These are phyloP conservation scores for Ptychochromis oligacanthus DNA, from an alignment of 2,113 vertebrate genomes.

Conservation along the genomic window DNA sequence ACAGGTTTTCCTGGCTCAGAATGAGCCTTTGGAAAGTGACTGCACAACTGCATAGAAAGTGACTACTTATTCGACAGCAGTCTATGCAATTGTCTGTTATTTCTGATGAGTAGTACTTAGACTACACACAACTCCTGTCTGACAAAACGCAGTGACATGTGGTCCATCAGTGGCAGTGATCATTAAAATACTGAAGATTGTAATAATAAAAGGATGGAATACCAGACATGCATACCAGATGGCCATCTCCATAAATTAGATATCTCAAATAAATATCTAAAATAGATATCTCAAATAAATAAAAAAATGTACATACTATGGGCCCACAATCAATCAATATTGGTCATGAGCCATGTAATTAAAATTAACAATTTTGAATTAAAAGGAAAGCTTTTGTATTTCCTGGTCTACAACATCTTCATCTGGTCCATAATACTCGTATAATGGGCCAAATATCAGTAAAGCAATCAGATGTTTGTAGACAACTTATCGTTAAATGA, in stretches of 20 bases:
- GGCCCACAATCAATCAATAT: background rate
- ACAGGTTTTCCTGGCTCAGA: background rate
- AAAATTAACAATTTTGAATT: background rate
- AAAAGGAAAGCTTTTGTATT: background rate
- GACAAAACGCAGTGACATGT: background rate
- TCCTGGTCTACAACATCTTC: background rate
- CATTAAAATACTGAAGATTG: background rate
- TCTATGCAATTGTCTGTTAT: background rate
- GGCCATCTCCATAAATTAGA: background rate
- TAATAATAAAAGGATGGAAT: background rate
- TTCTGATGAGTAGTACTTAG: background rate
- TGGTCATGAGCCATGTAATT: background rate
- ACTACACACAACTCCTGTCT: no score
- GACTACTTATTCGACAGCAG: background rate
- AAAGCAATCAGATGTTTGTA: background rate
- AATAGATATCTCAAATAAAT: background rate
- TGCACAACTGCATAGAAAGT: no score
- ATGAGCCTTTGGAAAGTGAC: background rate
- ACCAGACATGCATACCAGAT: background rate
- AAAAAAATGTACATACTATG: background rate
- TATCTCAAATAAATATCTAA: background rate
- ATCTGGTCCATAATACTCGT: background rate
- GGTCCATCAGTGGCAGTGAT: background rate
- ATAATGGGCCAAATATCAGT: background rate
- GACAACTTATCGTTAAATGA: background rate